Base-by-base conservation (phyloP, 1,140 invertebrate genomes). In the Megalopta genalis region DNA sequence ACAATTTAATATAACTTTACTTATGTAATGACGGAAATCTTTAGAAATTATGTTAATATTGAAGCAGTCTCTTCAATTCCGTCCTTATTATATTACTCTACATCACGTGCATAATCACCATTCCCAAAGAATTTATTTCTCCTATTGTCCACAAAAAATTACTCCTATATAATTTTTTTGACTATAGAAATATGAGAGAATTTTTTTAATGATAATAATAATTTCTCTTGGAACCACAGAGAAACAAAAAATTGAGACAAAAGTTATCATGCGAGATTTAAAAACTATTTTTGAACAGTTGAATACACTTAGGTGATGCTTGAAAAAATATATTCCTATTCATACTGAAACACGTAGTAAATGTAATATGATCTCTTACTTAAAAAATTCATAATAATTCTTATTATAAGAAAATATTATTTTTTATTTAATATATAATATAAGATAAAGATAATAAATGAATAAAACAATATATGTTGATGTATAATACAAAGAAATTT, bases 41-140 rank as follows among this genome's bases (percentile, higher is more conserved):
- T 59, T 57, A 18, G 25, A 57, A 78, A 37, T n/a, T 71, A 72
- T 27, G n/a, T 49, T 72, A 64, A 75, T 46, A 78, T 32, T 42
- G 27, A 62, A 37, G 52, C 76, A 78, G 76, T 78, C 76, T 78
- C 67, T 72, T 72, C 62, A 72, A 72, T 64, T 72, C 60, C 59
- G 27, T 71, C 21, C 46, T 72, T 23, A 72, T 72, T 2, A 65
- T 54, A 42, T 72, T 46, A 32, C 52, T 72, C n/a, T 66, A 66
- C 23, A 66, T 37, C 21, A 54, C 54, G 27, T 32, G 39, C 21
- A 57, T 71, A 9, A 0, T 46, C 18, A 54, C 67, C 12, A 32
- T 72, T 63, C 18, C 60, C 72, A 49, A 72, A 78, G 14, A 16
- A 49, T 18, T 5, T 52, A 52, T 52, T 52, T 21, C 5, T 46